phyloP scores from a whole-genome alignment of 1,140 invertebrate genomes.

The Hormaphis cornu region DNA sequence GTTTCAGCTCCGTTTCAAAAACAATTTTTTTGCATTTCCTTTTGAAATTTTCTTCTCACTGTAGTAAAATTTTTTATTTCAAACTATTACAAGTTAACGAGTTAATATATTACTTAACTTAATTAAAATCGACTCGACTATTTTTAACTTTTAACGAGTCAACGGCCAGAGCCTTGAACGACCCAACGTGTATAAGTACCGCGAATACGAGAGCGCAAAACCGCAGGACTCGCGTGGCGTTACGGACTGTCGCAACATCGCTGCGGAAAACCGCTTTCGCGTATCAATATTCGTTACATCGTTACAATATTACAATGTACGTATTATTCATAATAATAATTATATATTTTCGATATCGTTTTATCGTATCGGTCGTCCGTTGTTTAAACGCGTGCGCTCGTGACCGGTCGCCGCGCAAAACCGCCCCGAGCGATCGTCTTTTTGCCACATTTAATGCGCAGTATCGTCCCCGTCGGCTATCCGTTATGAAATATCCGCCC shows the following conservation, averaged over 20 bases:
- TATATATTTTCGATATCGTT: neutral
- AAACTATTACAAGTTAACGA: too few relatives aligned
- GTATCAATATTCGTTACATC: neutral
- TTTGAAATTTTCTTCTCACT: too few relatives aligned
- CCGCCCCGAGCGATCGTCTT: neutral
- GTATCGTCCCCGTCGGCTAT: conserved; percentile 15
- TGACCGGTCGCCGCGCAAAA: neutral
- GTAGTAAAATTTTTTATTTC: too few relatives aligned
- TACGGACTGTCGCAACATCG: neutral
- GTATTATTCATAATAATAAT: too few relatives aligned
- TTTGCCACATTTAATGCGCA: conserved; percentile 12
- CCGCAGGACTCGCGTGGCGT: conserved; percentile 2
- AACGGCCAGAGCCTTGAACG: too few relatives aligned
- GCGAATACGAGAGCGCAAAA: conserved; percentile 1
- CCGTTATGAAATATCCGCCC: neutral
- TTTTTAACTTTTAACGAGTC: too few relatives aligned
- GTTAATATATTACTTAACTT: too few relatives aligned
- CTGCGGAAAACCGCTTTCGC: neutral
- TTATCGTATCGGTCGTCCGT: neutral
- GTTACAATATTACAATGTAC: too few relatives aligned
- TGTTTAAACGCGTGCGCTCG: neutral
- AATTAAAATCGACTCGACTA: too few relatives aligned
- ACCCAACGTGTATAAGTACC: neutral
- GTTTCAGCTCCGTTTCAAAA: too few relatives aligned
- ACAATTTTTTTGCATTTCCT: too few relatives aligned